Conservation (phyloP, 2,797 vertebrate species). For the Ctenopoma kingsleyae region DNA sequence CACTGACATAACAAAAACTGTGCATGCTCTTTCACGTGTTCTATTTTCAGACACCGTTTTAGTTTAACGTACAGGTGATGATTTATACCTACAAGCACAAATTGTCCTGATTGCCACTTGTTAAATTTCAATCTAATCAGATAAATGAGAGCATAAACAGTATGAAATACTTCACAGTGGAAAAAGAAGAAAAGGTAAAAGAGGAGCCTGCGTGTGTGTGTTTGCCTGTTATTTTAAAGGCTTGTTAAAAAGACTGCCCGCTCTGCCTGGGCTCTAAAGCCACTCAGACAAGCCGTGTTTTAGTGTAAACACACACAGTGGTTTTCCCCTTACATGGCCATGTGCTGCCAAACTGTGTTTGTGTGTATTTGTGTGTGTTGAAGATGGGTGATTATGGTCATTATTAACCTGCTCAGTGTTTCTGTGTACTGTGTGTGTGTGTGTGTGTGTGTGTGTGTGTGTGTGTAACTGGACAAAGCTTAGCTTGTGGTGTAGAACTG, state of each 20-base stretch:
- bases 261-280: slow-evolving; percentile 73
- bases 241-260: slow-evolving; percentile 79
- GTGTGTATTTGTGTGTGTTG: slow-evolving; percentile 55
- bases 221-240: slow-evolving; percentile 57
- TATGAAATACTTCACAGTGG: slow-evolving; percentile 14
- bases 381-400: slow-evolving; percentile 76
- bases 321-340: slow-evolving; percentile 87
- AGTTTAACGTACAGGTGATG: slow-evolving; percentile 19
- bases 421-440: slow-evolving; percentile 8
- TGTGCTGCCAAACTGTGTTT: slow-evolving; percentile 75
- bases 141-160: slow-evolving; percentile 13
- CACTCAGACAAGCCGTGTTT: slow-evolving; percentile 81
- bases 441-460: slow-evolving; percentile 21
- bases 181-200: slow-evolving; percentile 26
- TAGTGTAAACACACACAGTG: slow-evolving; percentile 83
- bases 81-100: background rate
- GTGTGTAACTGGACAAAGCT: slow-evolving; percentile 16
- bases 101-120: background rate
- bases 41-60: slow-evolving; percentile 16
- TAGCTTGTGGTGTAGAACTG: slow-evolving; percentile 48
- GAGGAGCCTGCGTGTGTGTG: slow-evolving; percentile 28
- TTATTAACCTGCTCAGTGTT: slow-evolving; percentile 69
- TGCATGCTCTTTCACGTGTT: slow-evolving; percentile 19
- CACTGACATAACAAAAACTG: slow-evolving; percentile 57
- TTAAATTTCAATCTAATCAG: slow-evolving; percentile 14